Conservation (phyloP, 2,888 invertebrate species). For the Carterocephalus palaemon region DNA sequence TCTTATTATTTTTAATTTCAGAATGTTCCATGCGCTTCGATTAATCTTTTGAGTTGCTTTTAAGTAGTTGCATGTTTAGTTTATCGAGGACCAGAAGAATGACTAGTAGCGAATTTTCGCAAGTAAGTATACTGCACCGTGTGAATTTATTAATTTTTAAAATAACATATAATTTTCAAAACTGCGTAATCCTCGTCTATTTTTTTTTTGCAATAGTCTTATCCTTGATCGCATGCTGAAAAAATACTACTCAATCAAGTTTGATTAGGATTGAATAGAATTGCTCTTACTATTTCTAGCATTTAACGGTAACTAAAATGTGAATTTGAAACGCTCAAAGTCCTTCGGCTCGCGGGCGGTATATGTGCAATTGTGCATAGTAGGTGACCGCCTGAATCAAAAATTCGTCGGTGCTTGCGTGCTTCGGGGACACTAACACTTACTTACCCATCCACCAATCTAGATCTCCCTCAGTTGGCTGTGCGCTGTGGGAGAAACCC, state of each 20-base stretch:
- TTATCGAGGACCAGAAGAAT: constrained; percentile 39
- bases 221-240: constrained; percentile 12
- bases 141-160: constrained; percentile 51
- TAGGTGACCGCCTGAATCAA: no score
- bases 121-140: constrained; percentile 35
- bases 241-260: constrained; percentile 1
- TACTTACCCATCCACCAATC: no score
- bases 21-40: constrained; percentile 55
- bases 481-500: no score
- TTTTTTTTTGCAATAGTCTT: constrained; percentile 13
- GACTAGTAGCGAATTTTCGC: constrained; percentile 47
- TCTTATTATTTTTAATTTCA: constrained; percentile 52
- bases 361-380: no score
- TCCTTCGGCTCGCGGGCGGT: no score
- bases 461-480: no score
- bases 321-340: no score
- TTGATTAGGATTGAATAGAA: constrained; percentile 10
- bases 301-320: no score
- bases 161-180: constrained; percentile 15
- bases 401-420: no score
- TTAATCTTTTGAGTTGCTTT: constrained; percentile 64
- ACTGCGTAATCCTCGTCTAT: constrained; percentile 15
- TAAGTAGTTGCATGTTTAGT: constrained; percentile 69
- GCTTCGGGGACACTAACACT: no score
- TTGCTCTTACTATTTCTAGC: no score